phyloP scores from a whole-genome alignment of 2,888 invertebrate genomes.

The Cataglyphis altisquamis region DNA sequence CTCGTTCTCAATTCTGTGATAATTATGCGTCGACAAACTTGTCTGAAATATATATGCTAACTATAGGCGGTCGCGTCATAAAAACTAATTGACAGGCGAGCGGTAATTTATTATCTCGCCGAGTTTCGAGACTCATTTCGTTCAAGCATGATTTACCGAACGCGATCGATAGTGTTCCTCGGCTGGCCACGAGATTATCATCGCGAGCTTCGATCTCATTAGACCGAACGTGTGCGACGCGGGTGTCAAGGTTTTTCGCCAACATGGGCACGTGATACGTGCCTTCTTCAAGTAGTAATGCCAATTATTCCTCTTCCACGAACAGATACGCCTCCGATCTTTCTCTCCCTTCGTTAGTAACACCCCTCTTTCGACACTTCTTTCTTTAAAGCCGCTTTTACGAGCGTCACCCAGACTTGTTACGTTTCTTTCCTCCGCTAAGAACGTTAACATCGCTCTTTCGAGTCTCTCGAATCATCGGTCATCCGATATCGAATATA shows the following conservation, averaged over 20 bases:
- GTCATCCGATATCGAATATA: neutral
- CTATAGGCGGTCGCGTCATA: slow-evolving; percentile 32
- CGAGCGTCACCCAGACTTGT: neutral
- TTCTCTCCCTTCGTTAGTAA: slow-evolving; percentile 8
- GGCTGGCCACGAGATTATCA: slow-evolving; percentile 45
- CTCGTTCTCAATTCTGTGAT: slow-evolving; percentile 30
- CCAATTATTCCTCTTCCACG: slow-evolving; percentile 55
- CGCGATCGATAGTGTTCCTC: slow-evolving; percentile 15
- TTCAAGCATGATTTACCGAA: slow-evolving; percentile 37
- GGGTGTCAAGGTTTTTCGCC: slow-evolving; percentile 56
- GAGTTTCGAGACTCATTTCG: slow-evolving; percentile 46
- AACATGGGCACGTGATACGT: slow-evolving; percentile 51
- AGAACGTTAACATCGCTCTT: neutral
- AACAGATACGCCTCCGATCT: slow-evolving; percentile 46
- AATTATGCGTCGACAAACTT: slow-evolving; percentile 37
- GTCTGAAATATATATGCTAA: slow-evolving; percentile 51
- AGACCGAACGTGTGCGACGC: slow-evolving; percentile 52
- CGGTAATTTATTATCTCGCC: slow-evolving; percentile 55
- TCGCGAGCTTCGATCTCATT: slow-evolving; percentile 52
- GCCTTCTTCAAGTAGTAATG: slow-evolving; percentile 31
- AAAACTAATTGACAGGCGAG: slow-evolving; percentile 57
- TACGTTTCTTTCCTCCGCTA: neutral
- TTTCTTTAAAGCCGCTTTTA: slow-evolving; percentile 33
- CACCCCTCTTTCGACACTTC: slow-evolving; percentile 37
- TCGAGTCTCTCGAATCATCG: neutral